phyloP scores from a whole-genome alignment of 1,140 invertebrate genomes.

The Lasaia peninsularis region DNA sequence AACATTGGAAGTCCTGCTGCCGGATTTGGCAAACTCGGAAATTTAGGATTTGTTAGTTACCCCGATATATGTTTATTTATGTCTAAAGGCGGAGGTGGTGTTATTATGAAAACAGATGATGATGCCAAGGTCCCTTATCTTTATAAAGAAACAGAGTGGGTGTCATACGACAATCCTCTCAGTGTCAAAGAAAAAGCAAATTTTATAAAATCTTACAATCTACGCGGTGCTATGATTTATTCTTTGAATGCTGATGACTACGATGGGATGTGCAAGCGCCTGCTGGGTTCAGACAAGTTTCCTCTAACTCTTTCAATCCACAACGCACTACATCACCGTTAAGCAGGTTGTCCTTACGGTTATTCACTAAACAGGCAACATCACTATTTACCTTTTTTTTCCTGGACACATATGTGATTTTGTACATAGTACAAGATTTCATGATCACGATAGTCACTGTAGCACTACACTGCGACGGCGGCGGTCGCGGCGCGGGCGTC shows the following conservation, averaged over 20 bases:
- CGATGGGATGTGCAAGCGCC: slow-evolving; percentile 34
- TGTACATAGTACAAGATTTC: slow-evolving; percentile 67
- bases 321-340: slow-evolving; percentile 28
- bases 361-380: neutral
- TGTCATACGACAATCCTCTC: slow-evolving; percentile 89
- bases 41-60: slow-evolving; percentile 85
- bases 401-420: slow-evolving; percentile 66
- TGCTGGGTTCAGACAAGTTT: slow-evolving; percentile 37
- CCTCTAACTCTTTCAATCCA: slow-evolving; percentile 50
- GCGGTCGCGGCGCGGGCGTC: slow-evolving; percentile 18
- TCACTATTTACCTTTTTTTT: slow-evolving; percentile 55
- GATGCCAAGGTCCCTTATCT: slow-evolving; percentile 88
- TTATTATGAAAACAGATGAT: slow-evolving; percentile 79
- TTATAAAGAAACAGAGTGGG: slow-evolving; percentile 87
- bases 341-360: neutral
- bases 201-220: slow-evolving; percentile 80
- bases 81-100: slow-evolving; percentile 41
- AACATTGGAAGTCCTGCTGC: slow-evolving; percentile 83
- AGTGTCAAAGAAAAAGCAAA: slow-evolving; percentile 87
- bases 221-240: slow-evolving; percentile 87
- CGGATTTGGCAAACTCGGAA: slow-evolving; percentile 82
- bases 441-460: slow-evolving; percentile 32
- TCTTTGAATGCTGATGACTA: slow-evolving; percentile 87
- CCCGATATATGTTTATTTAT: slow-evolving; percentile 84
- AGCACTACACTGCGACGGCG: slow-evolving; percentile 15